These are phyloP conservation scores for Oceanites oceanicus DNA, from an alignment of 2,113 vertebrate genomes.

Conservation along the genomic window DNA sequence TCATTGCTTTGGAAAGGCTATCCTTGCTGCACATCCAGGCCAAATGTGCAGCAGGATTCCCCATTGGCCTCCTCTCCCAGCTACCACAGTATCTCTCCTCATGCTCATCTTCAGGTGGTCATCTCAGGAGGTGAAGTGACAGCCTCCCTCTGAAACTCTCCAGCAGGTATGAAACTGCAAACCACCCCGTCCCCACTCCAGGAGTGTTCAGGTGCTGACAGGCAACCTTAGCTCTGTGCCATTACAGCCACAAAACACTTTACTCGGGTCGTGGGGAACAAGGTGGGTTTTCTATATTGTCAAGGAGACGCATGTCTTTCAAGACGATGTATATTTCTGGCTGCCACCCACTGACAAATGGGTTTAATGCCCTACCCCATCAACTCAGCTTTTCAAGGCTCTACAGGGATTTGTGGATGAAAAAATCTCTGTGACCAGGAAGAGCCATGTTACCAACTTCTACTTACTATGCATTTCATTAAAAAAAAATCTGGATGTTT, in stretches of 20 bases:
- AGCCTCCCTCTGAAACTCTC: neutral
- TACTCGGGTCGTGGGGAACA: neutral
- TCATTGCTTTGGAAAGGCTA: neutral
- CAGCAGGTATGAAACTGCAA: neutral
- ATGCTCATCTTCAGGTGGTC: neutral
- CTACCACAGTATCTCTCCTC: neutral
- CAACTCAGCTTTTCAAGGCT: neutral
- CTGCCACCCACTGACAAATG: neutral
- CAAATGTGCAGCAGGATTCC: neutral
- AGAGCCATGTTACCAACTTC: neutral
- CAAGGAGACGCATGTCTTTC: neutral
- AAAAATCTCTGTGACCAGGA: neutral
- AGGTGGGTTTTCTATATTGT: accelerated
- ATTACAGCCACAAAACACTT: neutral
- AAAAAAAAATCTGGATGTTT: neutral
- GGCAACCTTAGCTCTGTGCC: neutral
- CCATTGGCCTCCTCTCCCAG: neutral
- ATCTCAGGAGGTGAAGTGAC: neutral
- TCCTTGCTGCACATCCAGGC: neutral
- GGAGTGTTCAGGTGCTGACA: neutral
- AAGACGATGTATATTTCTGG: neutral
- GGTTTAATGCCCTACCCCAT: neutral
- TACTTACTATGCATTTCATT: neutral
- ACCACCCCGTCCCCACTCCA: accelerated
- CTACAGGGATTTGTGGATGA: neutral